Conservation (phyloP, 2,888 invertebrate genomes). For the Drosophila borborema region DNA sequence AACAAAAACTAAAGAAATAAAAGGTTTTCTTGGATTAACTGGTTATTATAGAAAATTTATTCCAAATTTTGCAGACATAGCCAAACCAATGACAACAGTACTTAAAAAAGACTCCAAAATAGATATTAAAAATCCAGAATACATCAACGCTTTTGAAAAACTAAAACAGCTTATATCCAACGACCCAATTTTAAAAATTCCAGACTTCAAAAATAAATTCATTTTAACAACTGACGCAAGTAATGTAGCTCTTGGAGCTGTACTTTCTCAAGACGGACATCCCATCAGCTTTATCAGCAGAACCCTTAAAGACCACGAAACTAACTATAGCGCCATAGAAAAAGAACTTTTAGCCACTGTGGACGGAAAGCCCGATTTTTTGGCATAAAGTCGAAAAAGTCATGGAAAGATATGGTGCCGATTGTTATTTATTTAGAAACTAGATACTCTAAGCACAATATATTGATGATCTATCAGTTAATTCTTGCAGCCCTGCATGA, state of each 20-base stretch:
- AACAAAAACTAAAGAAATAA: too few species aligned
- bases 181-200: background rate
- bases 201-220: background rate
- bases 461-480: too few species aligned
- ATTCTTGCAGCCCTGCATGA: too few species aligned
- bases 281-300: background rate
- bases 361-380: too few species aligned
- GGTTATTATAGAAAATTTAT: too few species aligned
- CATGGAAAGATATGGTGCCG: too few species aligned
- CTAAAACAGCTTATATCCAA: background rate
- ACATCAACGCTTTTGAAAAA: background rate
- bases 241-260: background rate
- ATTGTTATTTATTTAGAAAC: too few species aligned
- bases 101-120: background rate
- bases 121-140: conserved; percentile 2
- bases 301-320: background rate
- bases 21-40: too few species aligned
- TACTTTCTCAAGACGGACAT: background rate
- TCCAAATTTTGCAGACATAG: background rate
- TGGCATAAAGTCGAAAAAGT: too few species aligned
- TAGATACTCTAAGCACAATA: too few species aligned
- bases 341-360: background rate
- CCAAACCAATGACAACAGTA: background rate
- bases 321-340: background rate
- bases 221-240: background rate